phyloP scores from a whole-genome alignment of 2,888 invertebrate species.

The Dorcus parallelipipedus region DNA sequence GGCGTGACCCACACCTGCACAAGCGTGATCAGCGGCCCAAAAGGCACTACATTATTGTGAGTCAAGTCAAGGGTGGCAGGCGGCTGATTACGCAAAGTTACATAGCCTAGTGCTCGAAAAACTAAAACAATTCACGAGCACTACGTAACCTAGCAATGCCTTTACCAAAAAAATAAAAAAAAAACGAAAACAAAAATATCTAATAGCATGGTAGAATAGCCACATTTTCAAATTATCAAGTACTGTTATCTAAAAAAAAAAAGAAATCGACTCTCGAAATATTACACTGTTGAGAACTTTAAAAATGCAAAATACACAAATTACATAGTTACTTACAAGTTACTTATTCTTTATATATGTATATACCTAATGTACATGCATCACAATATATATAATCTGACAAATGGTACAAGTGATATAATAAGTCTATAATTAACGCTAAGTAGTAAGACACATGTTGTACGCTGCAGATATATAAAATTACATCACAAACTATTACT shows the following conservation, averaged over 20 bases:
- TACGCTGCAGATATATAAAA: conserved; percentile 34
- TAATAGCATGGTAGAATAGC: conserved; percentile 16
- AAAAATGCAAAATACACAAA: conserved; percentile 29
- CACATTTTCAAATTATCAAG: not conserved
- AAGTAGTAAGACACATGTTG: conserved; percentile 46
- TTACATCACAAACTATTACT: conserved; percentile 22
- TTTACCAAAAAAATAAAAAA: conserved; percentile 13
- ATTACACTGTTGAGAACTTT: conserved; percentile 25
- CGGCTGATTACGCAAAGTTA: conserved; percentile 48
- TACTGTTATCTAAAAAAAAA: not conserved
- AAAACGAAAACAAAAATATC: conserved; percentile 8
- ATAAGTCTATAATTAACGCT: conserved; percentile 36
- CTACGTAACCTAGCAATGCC: conserved; percentile 21
- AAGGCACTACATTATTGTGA: conserved; percentile 50
- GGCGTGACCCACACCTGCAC: conserved; percentile 47
- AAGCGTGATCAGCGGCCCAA: conserved; percentile 51
- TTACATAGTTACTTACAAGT: conserved; percentile 24
- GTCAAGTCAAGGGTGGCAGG: conserved; percentile 42
- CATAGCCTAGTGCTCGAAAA: conserved; percentile 27
- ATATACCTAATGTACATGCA: conserved; percentile 31
- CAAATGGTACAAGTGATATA: conserved; percentile 12
- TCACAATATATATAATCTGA: conserved; percentile 25
- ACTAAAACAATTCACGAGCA: conserved; percentile 15
- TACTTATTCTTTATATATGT: conserved; percentile 22
- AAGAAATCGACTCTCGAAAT: conserved; percentile 11